Base-by-base conservation (phyloP, 2,888 invertebrate species). In the Osmoderma eremita region DNA sequence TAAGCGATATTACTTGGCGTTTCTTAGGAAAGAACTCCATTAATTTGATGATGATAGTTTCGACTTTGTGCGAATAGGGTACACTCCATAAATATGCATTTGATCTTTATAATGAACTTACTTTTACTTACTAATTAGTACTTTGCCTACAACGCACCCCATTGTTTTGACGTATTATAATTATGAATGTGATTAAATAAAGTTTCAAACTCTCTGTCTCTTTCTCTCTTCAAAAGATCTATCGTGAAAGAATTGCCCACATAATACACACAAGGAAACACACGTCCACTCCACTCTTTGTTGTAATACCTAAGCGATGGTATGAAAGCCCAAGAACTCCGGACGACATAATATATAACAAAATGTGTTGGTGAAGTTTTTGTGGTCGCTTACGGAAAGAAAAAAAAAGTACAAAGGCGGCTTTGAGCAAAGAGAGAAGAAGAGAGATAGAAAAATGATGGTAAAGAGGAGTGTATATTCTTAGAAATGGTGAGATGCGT, bases 401-500 rank as follows among this genome's bases (percentile, higher is more conserved):
- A 30, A 10, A 50, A 54, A 54, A 42, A 58, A 58, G 42, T 58
- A 58, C 56, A 58, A 58, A 58, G 56, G 56, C 56, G 56, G 56
- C 56, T 13, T 13, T 58, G 42, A 24, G 15, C 20, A 30, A 30
- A 30, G 5, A 30, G 10, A 30, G 30, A 2, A 30, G 30, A 15
- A 58, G 42, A n/a, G 56, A 42, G 20, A 56, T n/a, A 13, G 56
- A 41, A 13, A n/a, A 13, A 5, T 5, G 24, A 24, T 17, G 6
- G 22, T n/a, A 24, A 24, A 58, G 56, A 58, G 30, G 10, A 10
- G 10, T 4, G 56, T 53, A 20, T 58, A 58, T 58, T 58, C 56
- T 58, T 58, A 58, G 56, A 58, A 58, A 58, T 58, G 30, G 30
- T 58, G 42, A 58, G 56, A 24, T 58, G 56, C 56, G 56, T 58